Evolutionary conservation across 2,113 vertebrate genomes (phyloP).

Genomic region (Pogona vitticeps): DNA sequence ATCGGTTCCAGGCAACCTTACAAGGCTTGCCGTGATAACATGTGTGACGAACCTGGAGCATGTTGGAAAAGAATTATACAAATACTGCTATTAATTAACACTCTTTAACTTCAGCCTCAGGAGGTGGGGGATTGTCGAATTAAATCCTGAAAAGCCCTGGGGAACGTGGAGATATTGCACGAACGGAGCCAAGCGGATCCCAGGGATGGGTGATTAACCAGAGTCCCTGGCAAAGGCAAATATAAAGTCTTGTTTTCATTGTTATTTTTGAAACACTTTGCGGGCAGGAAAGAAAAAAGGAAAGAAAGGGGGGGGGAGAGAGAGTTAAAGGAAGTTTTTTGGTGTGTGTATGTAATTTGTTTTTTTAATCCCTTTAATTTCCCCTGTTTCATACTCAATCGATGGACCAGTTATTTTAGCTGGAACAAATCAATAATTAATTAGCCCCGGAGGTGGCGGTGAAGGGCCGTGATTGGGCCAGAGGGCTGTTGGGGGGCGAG

Average conservation of each 20-base stretch:
- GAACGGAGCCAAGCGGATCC: neutral
- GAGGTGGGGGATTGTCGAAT: neutral
- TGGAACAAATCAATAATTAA: constrained; percentile 30
- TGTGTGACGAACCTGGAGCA: neutral
- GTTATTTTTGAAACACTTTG: neutral
- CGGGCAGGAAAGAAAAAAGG: too few relatives aligned
- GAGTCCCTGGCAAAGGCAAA: neutral
- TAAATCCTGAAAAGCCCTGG: neutral
- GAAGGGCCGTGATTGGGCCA: neutral
- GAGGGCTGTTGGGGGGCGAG: neutral
- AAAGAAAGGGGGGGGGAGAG: neutral
- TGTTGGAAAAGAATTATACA: neutral
- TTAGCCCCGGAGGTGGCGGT: neutral
- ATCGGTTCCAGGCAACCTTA: too few relatives aligned
- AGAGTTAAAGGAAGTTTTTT: neutral
- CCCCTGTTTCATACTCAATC: constrained; percentile 8
- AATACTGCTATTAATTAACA: neutral
- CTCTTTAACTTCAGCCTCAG: neutral
- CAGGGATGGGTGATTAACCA: neutral
- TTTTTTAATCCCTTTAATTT: neutral
- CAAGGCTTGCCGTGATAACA: neutral
- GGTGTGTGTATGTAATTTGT: neutral
- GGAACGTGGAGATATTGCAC: neutral
- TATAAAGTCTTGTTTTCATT: neutral
- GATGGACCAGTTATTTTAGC: constrained; percentile 3